Base-by-base conservation (phyloP, 2,888 invertebrate genomes). In the Coremacera marginata region DNA sequence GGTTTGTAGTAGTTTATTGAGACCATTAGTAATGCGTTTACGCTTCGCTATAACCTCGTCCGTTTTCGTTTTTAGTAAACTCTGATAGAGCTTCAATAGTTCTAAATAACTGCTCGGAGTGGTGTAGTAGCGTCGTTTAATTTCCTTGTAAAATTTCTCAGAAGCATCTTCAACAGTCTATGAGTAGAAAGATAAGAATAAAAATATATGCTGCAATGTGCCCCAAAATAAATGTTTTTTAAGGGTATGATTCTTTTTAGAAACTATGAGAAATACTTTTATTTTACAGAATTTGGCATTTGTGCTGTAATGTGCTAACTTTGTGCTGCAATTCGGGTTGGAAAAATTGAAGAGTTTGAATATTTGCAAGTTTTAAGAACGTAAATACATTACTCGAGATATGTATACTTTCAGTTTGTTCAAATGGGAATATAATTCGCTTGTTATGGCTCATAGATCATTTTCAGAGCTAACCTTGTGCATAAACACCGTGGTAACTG, bases 91-190 rank as follows among this genome's bases (percentile, higher is more conserved):
- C 85, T 95, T 96, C 44, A 97, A 91, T 51, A 97, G 90, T 86
- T 96, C 96, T 80, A 97, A 90, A 87, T 97, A 97, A 86, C 95
- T 96, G 87, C 96, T 97, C 0, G 97, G 97, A 0, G 97, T 97
- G 3, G 96, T 96, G 88, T 97, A 97, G 89, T 95, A 97, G 84
- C 94, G 93, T 0, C 97, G 91, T 80, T 95, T 92, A 93, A 96
- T 93, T 90, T 97, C 97, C 60, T 92, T 90, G 87, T 93, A 96
- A 85, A 95, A 94, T 60, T 93, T 90, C 19, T 92, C 92, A 0
- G 96, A 95, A 92, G 94, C 95, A 31, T 91, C 88, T 85, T 95
- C 95, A 0, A 96, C 96, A 82, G 95, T 95, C 93, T 95, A 84
- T 79, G 80, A 67, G n/a, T 0, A 60, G 19, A 16, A 44, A 4